Conservation (phyloP, 2,888 invertebrate genomes). For the Cordilura impudica region DNA sequence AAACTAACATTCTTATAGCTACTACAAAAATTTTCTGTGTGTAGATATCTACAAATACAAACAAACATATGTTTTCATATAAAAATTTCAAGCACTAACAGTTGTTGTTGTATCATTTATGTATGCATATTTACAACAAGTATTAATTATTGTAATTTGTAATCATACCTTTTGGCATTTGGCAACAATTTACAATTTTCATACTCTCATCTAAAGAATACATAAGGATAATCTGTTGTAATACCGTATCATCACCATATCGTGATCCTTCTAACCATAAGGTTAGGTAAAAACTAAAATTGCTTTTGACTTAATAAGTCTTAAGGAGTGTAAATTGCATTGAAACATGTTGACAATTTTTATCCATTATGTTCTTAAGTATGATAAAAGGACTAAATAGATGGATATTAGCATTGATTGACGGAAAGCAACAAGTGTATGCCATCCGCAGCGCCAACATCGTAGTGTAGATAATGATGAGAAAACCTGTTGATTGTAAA, state of each 20-base stretch:
- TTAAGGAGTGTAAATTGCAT: conserved; percentile 55
- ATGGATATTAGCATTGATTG: conserved; percentile 58
- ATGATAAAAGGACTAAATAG: conserved; percentile 27
- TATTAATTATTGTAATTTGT: background rate
- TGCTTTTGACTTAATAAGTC: conserved; percentile 39
- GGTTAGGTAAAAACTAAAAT: conserved; percentile 2
- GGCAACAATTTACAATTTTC: conserved; percentile 18
- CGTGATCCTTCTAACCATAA: background rate
- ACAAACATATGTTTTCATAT: too few relatives aligned
- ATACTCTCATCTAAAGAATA: background rate
- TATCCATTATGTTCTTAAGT: conserved; percentile 47
- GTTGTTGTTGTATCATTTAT: background rate
- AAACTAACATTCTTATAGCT: too few relatives aligned
- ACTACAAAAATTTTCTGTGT: too few relatives aligned
- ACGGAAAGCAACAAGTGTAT: conserved; percentile 48
- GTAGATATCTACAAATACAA: too few relatives aligned
- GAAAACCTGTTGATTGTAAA: conserved; percentile 11
- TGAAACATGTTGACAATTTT: conserved; percentile 59
- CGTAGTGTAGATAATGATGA: conserved; percentile 17
- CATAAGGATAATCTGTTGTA: conserved; percentile 34
- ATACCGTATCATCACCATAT: background rate
- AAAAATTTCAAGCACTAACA: too few relatives aligned
- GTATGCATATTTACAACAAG: background rate
- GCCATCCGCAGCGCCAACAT: conserved; percentile 22
- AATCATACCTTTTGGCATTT: conserved; percentile 30